Conservation (phyloP, 2,113 vertebrate genomes). For the Crotalus helleri region DNA sequence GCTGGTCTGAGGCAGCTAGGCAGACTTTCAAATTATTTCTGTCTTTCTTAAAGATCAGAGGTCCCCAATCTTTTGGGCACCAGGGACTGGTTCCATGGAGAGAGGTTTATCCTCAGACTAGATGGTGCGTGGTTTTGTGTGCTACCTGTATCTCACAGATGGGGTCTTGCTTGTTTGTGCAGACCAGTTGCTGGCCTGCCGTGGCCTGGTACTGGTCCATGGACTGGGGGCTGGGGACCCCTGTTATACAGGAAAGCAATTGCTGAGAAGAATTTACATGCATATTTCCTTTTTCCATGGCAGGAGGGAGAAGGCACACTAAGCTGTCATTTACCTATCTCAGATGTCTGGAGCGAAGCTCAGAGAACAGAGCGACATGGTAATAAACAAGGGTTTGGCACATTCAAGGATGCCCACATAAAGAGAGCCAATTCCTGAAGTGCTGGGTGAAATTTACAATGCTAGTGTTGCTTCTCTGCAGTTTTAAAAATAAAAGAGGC, state of each 20-base stretch:
- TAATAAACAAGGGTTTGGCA: constrained; percentile 49
- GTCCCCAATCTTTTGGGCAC: too few species aligned
- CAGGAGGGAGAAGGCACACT: constrained; percentile 21
- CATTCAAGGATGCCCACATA: constrained; percentile 38
- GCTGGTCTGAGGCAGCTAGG: not conserved
- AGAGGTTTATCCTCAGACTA: too few species aligned
- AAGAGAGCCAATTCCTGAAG: constrained; percentile 57
- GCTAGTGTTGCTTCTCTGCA: constrained; percentile 41
- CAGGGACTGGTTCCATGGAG: too few species aligned
- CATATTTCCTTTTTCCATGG: constrained; percentile 30
- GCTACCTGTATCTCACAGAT: too few species aligned
- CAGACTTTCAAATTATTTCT: constrained; percentile 30
- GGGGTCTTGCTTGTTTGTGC: too few species aligned
- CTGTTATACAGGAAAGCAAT: not conserved
- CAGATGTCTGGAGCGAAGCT: constrained; percentile 40
- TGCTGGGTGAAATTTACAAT: constrained; percentile 52
- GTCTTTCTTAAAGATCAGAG: not conserved
- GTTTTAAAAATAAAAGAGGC: constrained; percentile 20
- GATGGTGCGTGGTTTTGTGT: too few species aligned
- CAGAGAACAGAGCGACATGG: constrained; percentile 37
- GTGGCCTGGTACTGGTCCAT: too few species aligned
- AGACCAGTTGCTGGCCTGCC: too few species aligned
- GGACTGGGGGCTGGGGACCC: too few species aligned
- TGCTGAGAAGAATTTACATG: constrained; percentile 18
- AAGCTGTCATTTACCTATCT: constrained; percentile 49